Evolutionary conservation across 1,140 invertebrate genomes (phyloP).

Genomic region (Drosophila mayri): DNA sequence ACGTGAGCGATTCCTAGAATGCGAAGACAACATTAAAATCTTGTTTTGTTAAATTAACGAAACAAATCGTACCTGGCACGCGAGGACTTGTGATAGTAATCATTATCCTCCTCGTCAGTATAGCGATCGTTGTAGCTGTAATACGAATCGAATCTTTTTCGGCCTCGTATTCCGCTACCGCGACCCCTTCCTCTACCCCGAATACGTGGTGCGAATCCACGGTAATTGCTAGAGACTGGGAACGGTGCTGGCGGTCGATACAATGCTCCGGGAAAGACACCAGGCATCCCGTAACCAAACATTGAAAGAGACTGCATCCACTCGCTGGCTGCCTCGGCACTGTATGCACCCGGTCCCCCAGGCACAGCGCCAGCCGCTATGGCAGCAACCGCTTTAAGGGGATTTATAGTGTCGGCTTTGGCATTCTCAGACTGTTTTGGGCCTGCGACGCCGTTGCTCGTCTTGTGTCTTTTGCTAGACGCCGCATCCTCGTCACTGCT

Average conservation of each 20-base stretch:
- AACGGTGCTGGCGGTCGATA: conserved; percentile 65
- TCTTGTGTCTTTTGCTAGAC: conserved; percentile 40
- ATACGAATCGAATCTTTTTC: conserved; percentile 66
- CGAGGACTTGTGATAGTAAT: conserved; percentile 64
- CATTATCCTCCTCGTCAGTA: conserved; percentile 58
- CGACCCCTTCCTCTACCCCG: conserved; percentile 62
- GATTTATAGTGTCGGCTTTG: conserved; percentile 43
- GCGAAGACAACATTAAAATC: no score
- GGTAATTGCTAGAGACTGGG: conserved; percentile 70
- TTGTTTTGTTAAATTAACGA: background rate
- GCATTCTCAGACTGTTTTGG: background rate
- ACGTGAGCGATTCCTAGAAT: conserved; percentile 83
- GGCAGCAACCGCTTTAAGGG: conserved; percentile 59
- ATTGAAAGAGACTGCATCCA: conserved; percentile 82
- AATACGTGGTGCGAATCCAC: conserved; percentile 71
- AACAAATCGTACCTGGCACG: conserved; percentile 50
- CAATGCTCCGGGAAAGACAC: conserved; percentile 69
- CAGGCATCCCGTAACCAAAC: conserved; percentile 73
- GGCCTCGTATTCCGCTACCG: conserved; percentile 54
- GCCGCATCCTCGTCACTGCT: conserved; percentile 62
- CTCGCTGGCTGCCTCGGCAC: conserved; percentile 70
- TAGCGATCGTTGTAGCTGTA: conserved; percentile 65
- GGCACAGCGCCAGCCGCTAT: conserved; percentile 55
- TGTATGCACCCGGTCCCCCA: conserved; percentile 46
- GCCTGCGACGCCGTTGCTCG: conserved; percentile 37